Evolutionary conservation across 2,113 vertebrate species (phyloP).

Genomic region (Cheilinus undulatus): DNA sequence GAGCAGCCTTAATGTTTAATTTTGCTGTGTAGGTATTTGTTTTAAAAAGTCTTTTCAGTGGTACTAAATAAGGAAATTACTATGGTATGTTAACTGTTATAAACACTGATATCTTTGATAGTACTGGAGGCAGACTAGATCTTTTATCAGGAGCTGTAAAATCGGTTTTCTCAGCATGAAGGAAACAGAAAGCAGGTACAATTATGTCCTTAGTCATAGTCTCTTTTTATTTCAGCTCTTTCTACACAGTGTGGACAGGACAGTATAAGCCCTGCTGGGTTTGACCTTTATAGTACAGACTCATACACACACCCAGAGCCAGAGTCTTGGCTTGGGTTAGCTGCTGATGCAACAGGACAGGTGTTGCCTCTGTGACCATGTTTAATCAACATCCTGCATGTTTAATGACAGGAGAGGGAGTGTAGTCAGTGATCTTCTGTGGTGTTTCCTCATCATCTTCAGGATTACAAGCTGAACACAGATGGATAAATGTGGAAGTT

Average conservation of each 20-base stretch:
- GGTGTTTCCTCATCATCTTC: neutral
- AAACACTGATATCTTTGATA: too few relatives aligned
- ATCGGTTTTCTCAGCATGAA: neutral
- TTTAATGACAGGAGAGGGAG: conserved; percentile 7
- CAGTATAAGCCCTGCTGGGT: neutral
- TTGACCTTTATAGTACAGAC: conserved; percentile 38
- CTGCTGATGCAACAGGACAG: conserved; percentile 34
- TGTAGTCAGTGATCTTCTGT: neutral
- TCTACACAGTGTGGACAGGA: neutral
- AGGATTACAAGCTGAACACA: neutral
- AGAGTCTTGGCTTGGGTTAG: conserved; percentile 5
- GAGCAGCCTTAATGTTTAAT: too few relatives aligned
- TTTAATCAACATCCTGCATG: conserved; percentile 8
- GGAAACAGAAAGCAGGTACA: neutral
- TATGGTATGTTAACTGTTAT: too few relatives aligned
- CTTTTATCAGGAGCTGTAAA: too few relatives aligned
- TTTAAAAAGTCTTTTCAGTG: too few relatives aligned
- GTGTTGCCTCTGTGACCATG: conserved; percentile 23
- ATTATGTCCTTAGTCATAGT: neutral
- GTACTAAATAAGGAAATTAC: too few relatives aligned
- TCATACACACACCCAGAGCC: neutral
- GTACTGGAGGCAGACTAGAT: too few relatives aligned
- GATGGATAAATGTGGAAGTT: conserved; percentile 12
- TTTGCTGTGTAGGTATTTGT: too few relatives aligned
- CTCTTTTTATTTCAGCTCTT: neutral